Evolutionary conservation across 2,113 vertebrate genomes (phyloP), one percentile per base, ranked within the genome.

Genomic region (Diadophis punctatus): DNA sequence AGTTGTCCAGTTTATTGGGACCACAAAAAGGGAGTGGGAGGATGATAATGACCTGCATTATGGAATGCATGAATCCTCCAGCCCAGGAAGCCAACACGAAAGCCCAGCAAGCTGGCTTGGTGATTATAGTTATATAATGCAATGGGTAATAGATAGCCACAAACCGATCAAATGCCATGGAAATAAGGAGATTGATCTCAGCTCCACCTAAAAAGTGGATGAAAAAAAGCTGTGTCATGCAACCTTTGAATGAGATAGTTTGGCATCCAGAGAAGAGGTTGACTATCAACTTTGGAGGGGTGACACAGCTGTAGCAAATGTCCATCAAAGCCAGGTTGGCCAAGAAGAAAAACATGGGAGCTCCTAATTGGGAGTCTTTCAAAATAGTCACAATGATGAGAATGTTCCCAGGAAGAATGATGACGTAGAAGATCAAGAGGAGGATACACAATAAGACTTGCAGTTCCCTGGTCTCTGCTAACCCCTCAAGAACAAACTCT

Each of bases 321-420:
- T 97, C 97, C 55, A 96, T 93, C 52, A 97, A 95, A 1, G 97
- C 96, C 11, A 97, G 94, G 48, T 96, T 95, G 30, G 93, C 90
- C 93, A 96, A 92, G 86, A 97, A 96, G 87, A 96, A 96, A 91
- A 96, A 97, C 96, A 97, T 96, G 23, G 97, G 97, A 25, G 95
- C 95, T 18, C 95, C 52, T 12, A 97, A 92, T 8, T 18, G 39
- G n/a, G 30, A 80, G 88, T 97, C 93, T 22, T 53, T 49, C 89
- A 39, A 2, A 60, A 96, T 94, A 18, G 92, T 95, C 39, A 94
- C 56, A 49, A 97, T 86, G 94, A 97, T 97, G 34, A 95, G 91
- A 27, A 97, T 10, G 12, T 97, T 97, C 52, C 95, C 96, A 8
- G 96, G 84, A 25, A 96, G 34, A 89, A 74, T 94, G 39, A 90